Percentiles rank a stretch among this genome's conserved stretches.
Conservation (phyloP, 2,888 invertebrate genomes). For the Parelbella ahira region DNA sequence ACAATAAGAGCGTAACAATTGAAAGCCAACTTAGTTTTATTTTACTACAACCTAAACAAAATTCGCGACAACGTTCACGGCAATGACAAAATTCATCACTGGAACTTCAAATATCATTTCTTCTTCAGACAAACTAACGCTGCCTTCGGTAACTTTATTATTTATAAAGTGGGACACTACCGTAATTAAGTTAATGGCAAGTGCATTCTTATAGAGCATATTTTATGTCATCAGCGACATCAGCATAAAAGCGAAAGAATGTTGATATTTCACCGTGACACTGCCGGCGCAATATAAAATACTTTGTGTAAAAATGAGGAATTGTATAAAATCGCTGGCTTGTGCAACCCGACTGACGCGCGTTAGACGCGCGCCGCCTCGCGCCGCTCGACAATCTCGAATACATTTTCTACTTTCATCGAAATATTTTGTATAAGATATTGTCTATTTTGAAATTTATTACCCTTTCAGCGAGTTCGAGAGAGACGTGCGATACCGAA, state of each 20-base stretch:
- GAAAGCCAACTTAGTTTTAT: no score
- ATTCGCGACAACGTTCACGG: no score
- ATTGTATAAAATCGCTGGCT: slow-evolving; percentile 15
- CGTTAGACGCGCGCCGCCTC: neutral
- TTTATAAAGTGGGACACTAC: neutral
- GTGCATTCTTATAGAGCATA: slow-evolving; percentile 2
- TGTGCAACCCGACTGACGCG: slow-evolving; percentile 2
- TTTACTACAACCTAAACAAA: no score
- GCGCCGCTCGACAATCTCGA: slow-evolving; percentile 2
- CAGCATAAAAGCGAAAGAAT: slow-evolving; percentile 4
- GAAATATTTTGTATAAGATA: slow-evolving; percentile 23
- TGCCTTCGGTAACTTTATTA: no score
- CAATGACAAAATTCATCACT: no score
- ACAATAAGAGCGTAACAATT: no score
- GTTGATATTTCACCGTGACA: slow-evolving; percentile 17
- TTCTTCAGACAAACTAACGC: no score
- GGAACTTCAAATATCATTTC: no score
- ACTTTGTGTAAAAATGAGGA: slow-evolving; percentile 21
- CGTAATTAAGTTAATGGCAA: neutral
- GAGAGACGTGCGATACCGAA: slow-evolving; percentile 19
- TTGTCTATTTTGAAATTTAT: slow-evolving; percentile 25
- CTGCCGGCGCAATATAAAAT: slow-evolving; percentile 14
- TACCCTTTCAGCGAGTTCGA: slow-evolving; percentile 18
- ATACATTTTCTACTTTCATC: slow-evolving; percentile 19
- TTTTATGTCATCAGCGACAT: neutral